phyloP scores from a whole-genome alignment of 1,140 invertebrate species.

The Drosophila jambulina region DNA sequence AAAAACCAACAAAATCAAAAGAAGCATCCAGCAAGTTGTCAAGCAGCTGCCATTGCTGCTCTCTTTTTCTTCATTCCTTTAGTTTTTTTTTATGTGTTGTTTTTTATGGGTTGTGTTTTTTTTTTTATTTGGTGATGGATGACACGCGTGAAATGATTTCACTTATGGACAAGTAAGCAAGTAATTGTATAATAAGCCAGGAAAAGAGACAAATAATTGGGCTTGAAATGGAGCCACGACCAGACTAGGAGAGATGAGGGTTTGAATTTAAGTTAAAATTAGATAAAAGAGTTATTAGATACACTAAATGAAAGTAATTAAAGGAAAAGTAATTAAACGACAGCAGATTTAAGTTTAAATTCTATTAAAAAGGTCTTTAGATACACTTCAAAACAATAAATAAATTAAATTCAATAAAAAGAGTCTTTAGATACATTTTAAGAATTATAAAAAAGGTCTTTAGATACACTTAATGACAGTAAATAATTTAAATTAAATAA shows the following conservation, averaged over 20 bases:
- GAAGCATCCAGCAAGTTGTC: slow-evolving; percentile 42
- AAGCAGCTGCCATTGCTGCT: slow-evolving; percentile 38
- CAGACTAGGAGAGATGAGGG: too few relatives aligned
- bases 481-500: too few relatives aligned
- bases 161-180: slow-evolving; percentile 48
- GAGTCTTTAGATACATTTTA: too few relatives aligned
- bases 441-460: too few relatives aligned
- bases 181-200: slow-evolving; percentile 61
- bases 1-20: slow-evolving; percentile 5
- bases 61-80: slow-evolving; percentile 15
- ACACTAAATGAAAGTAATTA: too few relatives aligned
- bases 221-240: not conserved
- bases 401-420: too few relatives aligned
- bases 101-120: too few relatives aligned
- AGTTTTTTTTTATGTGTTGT: not conserved
- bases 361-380: too few relatives aligned
- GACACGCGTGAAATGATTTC: slow-evolving; percentile 76
- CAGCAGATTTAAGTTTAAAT: too few relatives aligned
- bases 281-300: not conserved
- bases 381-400: too few relatives aligned
- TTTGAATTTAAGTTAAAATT: not conserved
- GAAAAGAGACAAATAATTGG: slow-evolving; percentile 12
- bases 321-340: not conserved
- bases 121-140: slow-evolving; percentile 52
- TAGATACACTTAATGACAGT: too few relatives aligned